Evolutionary conservation across 2,113 vertebrate species (phyloP), one percentile per base, ranked within the genome.

Genomic region (Scomber colias): DNA sequence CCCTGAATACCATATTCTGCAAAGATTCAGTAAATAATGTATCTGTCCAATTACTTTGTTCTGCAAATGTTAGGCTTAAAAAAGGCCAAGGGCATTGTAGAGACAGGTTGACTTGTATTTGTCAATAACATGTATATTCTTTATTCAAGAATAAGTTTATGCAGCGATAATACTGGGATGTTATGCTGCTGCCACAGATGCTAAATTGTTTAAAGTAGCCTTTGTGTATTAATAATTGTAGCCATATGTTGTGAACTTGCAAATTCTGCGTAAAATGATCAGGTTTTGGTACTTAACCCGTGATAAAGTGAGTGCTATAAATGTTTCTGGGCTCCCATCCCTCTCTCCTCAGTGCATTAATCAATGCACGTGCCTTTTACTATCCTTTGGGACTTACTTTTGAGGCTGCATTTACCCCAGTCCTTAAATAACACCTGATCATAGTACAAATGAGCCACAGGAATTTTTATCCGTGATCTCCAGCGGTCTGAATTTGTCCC

Each of bases 341-440:
- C 51, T 56, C 59, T 71, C 3, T 64, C 35, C 54, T 76, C 50
- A 17, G 40, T 55, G 24, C 64, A 80, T 71, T 74, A 73, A 69
- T 77, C 72, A 88, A 74, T 72, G 31, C 73, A 80, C 3, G 0
- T 73, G 71, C 40, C 45, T 83, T 81, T 79, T 66, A 55, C 19
- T 11, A 14, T 82, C 78, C 19, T 27, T 16, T 2, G 50, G 56
- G 79, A 81, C 19, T 56, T 44, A 55, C 44, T 50, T 54, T 82
- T 72, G 50, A 68, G 62, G 65, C 79, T 77, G n/a, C 30, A 77
- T 71, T 60, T 53, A 71, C 50, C 21, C 13, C 21, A 51, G 35
- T 64, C 64, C 69, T 56, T 83, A 55, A 82, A 80, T 64, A 79
- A 84, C 27, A 77, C n/a, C 68, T 70, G 64, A 83, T 61, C 45